Percentiles rank a stretch among this genome's conserved stretches.
These are phyloP conservation scores for Lagocephalus sceleratus DNA, from an alignment of 2,797 vertebrate genomes.

Conservation along the genomic window DNA sequence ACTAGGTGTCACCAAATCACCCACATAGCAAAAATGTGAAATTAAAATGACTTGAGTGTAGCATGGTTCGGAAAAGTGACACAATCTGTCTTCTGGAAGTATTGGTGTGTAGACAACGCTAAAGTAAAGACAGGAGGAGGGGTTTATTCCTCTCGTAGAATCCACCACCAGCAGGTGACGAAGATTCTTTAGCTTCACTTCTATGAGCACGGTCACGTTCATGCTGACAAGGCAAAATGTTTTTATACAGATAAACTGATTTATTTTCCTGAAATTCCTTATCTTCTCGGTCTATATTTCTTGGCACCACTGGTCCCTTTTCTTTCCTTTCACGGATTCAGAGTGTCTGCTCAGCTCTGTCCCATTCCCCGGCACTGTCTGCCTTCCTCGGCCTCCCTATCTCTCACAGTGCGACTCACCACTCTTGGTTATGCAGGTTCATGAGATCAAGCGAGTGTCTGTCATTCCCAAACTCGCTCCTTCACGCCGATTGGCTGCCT, in stretches of 20 bases:
- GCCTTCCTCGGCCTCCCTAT: conserved; percentile 24
- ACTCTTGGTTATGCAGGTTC: conserved; percentile 56
- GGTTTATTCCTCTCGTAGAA: too few relatives aligned
- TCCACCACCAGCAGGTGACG: too few relatives aligned
- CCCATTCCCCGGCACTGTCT: conserved; percentile 8
- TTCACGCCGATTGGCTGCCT: conserved; percentile 49
- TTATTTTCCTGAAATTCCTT: too few relatives aligned
- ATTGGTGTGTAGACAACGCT: too few relatives aligned
- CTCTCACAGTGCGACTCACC: conserved; percentile 25
- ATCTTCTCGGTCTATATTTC: too few relatives aligned
- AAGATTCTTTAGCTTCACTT: too few relatives aligned
- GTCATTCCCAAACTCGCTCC: conserved; percentile 53
- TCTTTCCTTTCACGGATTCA: neutral
- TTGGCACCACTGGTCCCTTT: neutral
- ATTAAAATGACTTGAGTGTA: too few relatives aligned
- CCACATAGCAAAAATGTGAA: too few relatives aligned
- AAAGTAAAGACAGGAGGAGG: too few relatives aligned
- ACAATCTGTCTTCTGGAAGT: too few relatives aligned
- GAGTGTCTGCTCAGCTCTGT: neutral
- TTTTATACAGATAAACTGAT: neutral
- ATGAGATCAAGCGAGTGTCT: conserved; percentile 61
- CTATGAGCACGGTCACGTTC: neutral
- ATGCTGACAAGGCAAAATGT: neutral
- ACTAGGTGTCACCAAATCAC: too few relatives aligned
- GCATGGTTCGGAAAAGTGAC: too few relatives aligned